Base-by-base conservation (phyloP, 2,797 vertebrate genomes). In the Scomberomorus guttatus region DNA sequence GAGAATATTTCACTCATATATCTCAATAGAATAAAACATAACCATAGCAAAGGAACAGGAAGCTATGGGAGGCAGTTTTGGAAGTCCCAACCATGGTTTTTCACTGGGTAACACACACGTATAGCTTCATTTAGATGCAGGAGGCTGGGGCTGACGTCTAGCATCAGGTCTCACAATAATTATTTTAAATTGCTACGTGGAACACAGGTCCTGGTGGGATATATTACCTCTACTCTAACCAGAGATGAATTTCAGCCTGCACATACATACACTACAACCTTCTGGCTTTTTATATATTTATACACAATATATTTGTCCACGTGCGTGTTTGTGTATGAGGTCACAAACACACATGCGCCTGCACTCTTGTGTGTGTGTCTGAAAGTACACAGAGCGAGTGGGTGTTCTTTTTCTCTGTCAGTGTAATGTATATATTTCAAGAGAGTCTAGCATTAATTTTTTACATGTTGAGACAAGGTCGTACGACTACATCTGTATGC, bases 161-260 rank as follows among this genome's bases (percentile, higher is more conserved):
- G 95, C 96, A 96, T 97, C 96, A 96, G 96, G 96, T 97, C 96
- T 97, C 97, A 97, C 96, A 97, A 96, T 97, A 97, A 98, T 97
- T 97, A 97, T 97, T 97, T 97, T 96, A 97, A 97, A 98, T 97
- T 97, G 97, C 96, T 96, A 97, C 93, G 94, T 97, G 96, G 96
- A 97, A 96, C 95, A 95, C 95, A 91, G 94, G 96, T 97, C 96
- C 96, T 98, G 93, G 95, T 97, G 96, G 97, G 96, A 97, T 96
- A 96, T 97, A 97, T 97, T 97, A 97, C 95, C 95, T 96, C 93
- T 93, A 94, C 96, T 96, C 95, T 96, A 97, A 96, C 95, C 86
- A 87, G 96, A 97, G 96, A 97, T 96, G 96, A 96, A 97, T 97
- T 97, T 96, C 94, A 95, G 94, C 94, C 94, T 94, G 92, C 95